These are phyloP conservation scores for Caenorhabditis briggsae DNA, from an alignment of 1,140 invertebrate genomes.

Conservation along the genomic window DNA sequence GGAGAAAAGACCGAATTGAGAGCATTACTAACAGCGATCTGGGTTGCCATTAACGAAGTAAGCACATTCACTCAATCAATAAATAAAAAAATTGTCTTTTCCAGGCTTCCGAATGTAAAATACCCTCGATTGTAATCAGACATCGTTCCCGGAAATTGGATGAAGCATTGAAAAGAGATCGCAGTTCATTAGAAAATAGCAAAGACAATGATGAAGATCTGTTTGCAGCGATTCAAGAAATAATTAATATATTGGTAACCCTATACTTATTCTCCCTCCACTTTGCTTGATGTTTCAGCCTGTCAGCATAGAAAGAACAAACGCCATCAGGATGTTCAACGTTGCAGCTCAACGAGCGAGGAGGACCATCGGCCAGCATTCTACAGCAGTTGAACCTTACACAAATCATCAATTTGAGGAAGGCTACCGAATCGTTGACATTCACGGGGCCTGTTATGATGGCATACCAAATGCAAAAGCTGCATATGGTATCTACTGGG, in stretches of 20 bases:
- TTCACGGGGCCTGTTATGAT: not conserved
- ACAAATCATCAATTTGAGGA: not conserved
- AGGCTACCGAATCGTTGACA: not conserved
- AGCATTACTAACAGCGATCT: constrained; percentile 11
- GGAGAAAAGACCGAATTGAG: constrained; percentile 3
- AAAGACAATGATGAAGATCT: no score
- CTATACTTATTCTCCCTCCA: no score
- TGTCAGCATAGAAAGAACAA: not conserved
- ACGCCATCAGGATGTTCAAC: not conserved
- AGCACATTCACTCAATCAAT: not conserved
- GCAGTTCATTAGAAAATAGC: no score
- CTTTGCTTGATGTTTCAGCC: not conserved
- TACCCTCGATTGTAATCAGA: not conserved
- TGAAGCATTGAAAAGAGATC: no score
- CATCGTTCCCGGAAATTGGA: no score
- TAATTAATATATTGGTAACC: no score
- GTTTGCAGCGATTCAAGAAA: no score
- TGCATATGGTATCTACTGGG: not conserved
- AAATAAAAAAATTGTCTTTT: not conserved
- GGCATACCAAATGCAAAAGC: not conserved
- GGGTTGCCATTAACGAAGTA: not conserved
- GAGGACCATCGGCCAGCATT: not conserved
- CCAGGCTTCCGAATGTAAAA: not conserved
- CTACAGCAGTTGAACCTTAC: not conserved
- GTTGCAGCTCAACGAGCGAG: not conserved